A percentile compares a stretch with the other conserved stretches of the same genome.
These are phyloP conservation scores for Ferrisia virgata DNA, from an alignment of 2,888 invertebrate species.

Conservation along the genomic window DNA sequence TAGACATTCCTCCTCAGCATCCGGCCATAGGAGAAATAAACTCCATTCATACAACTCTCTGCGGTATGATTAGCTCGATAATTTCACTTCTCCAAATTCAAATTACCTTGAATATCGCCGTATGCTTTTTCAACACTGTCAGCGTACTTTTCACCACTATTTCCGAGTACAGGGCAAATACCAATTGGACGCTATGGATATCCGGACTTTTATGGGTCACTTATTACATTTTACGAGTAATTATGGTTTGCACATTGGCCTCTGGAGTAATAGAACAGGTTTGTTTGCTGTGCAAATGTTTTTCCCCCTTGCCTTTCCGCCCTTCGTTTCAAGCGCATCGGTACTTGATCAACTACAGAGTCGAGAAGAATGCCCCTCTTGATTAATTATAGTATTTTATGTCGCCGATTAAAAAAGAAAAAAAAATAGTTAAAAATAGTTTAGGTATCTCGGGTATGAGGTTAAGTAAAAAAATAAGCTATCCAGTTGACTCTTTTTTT, in stretches of 20 bases:
- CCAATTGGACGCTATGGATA: conserved; percentile 10
- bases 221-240: conserved; percentile 36
- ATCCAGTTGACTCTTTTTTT: background rate
- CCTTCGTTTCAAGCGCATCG: background rate
- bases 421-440: background rate
- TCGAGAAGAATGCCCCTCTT: background rate
- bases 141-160: conserved; percentile 46
- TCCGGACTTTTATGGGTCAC: conserved; percentile 42
- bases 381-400: conserved; percentile 5
- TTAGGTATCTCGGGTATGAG: background rate
- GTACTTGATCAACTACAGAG: background rate
- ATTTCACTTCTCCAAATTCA: conserved; percentile 38
- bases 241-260: conserved; percentile 37
- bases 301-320: background rate
- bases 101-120: conserved; percentile 38
- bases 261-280: conserved; percentile 17
- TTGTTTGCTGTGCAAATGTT: background rate
- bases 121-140: conserved; percentile 47
- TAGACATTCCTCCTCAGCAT: background rate
- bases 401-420: background rate
- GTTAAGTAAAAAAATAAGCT: background rate
- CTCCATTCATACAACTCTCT: background rate
- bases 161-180: conserved; percentile 45
- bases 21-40: background rate
- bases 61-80: background rate